These are phyloP conservation scores for Tachina lurida DNA, from an alignment of 2,888 invertebrate genomes.

Conservation along the genomic window DNA sequence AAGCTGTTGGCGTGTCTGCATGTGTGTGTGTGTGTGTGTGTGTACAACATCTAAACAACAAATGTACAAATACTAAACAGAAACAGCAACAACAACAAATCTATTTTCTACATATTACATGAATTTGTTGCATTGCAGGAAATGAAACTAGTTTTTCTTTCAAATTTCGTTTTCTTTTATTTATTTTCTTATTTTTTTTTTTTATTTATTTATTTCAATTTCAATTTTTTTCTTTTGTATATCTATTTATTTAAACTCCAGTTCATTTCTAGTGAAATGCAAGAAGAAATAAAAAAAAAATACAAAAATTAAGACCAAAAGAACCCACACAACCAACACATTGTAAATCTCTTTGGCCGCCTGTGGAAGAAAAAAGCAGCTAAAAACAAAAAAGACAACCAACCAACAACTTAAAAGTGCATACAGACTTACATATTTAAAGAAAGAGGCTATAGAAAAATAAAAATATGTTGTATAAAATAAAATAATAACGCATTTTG, in stretches of 20 bases:
- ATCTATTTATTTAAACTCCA: constrained; percentile 35
- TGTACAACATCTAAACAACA: constrained; percentile 34
- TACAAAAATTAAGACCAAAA: constrained; percentile 40
- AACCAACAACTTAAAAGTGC: constrained; percentile 1
- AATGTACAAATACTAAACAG: constrained; percentile 46
- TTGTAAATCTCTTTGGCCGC: constrained; percentile 60
- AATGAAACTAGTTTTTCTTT: constrained; percentile 63
- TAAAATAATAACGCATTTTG: constrained; percentile 55
- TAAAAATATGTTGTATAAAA: not conserved
- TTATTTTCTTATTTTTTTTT: constrained; percentile 1
- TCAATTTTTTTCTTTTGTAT: constrained; percentile 15
- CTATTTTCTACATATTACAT: constrained; percentile 38
- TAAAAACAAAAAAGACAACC: constrained; percentile 7
- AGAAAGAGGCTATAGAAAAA: constrained; percentile 16
- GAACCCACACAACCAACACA: constrained; percentile 51
- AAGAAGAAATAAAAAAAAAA: constrained; percentile 25
- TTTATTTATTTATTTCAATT: constrained; percentile 40
- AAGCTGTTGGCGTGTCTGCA: not conserved
- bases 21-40: not conserved
- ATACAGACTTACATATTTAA: constrained; percentile 13
- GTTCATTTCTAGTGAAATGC: constrained; percentile 48
- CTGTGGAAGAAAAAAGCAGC: constrained; percentile 38
- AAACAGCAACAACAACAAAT: constrained; percentile 1
- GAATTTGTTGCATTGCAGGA: constrained; percentile 60
- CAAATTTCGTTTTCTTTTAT: constrained; percentile 20